Percentiles rank a stretch among this genome's conserved stretches.
These are phyloP conservation scores for Temnothorax curvispinosus DNA, from an alignment of 1,140 invertebrate genomes.

Conservation along the genomic window DNA sequence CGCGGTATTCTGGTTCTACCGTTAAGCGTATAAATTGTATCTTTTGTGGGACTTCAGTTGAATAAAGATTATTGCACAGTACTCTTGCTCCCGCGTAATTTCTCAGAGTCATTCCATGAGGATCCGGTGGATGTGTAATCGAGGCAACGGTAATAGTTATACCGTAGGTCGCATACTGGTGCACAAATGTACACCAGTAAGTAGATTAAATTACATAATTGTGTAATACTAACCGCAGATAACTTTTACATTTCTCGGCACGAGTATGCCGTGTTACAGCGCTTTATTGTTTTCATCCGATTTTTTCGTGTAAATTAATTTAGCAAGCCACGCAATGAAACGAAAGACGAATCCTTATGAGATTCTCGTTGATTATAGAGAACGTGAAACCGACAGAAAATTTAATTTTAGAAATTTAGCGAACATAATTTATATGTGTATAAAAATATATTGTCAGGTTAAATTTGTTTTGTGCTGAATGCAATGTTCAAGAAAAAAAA, in stretches of 20 bases:
- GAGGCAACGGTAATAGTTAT: slow-evolving; percentile 23
- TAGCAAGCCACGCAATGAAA: not conserved
- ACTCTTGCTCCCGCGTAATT: slow-evolving; percentile 15
- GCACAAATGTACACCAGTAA: not conserved
- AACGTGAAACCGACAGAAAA: not conserved
- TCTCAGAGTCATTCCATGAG: slow-evolving; percentile 22
- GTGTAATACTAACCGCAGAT: slow-evolving; percentile 10
- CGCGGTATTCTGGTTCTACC: not conserved
- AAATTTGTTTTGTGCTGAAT: not conserved
- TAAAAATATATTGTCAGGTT: not conserved
- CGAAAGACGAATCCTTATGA: not conserved
- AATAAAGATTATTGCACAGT: slow-evolving; percentile 18
- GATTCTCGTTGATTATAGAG: not conserved
- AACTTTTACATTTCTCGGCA: not conserved
- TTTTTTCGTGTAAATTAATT: slow-evolving; percentile 3
- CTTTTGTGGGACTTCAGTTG: not conserved
- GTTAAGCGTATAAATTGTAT: slow-evolving; percentile 1
- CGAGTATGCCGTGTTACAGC: not conserved
- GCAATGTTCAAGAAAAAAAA: not conserved
- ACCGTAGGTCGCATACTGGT: not conserved
- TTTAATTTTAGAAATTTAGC: not conserved
- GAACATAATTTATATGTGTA: not conserved
- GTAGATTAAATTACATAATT: slow-evolving; percentile 27
- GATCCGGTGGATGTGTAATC: slow-evolving; percentile 7
- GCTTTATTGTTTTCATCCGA: not conserved